Conservation (phyloP, 1,140 invertebrate genomes). For the Sweltsa coloradensis region DNA sequence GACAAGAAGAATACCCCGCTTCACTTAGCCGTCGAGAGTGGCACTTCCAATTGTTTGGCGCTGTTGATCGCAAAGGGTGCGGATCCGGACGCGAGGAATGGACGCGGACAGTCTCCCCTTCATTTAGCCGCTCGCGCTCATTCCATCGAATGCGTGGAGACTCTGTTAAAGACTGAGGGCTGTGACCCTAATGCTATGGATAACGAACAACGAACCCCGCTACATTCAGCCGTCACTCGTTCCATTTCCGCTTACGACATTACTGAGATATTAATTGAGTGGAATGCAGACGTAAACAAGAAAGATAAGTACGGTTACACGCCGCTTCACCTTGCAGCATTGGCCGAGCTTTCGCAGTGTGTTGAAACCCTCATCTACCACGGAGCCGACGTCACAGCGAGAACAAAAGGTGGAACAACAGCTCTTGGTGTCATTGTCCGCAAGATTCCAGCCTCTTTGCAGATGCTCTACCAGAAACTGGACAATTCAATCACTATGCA, state of each 20-base stretch:
- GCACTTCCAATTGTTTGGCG: slow-evolving; percentile 57
- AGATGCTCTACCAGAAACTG: slow-evolving; percentile 60
- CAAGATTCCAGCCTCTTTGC: slow-evolving; percentile 68
- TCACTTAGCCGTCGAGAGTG: slow-evolving; percentile 68
- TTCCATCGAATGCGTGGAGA: slow-evolving; percentile 62
- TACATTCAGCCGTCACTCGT: slow-evolving; percentile 67
- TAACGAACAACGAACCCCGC: slow-evolving; percentile 57
- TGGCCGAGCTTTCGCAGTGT: slow-evolving; percentile 71
- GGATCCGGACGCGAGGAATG: slow-evolving; percentile 53
- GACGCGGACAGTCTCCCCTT: slow-evolving; percentile 61
- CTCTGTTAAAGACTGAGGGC: slow-evolving; percentile 52
- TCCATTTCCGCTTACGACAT: slow-evolving; percentile 60
- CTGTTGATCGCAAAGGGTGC: slow-evolving; percentile 59
- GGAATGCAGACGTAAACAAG: slow-evolving; percentile 70
- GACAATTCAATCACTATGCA: slow-evolving; percentile 65
- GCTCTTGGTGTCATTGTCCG: slow-evolving; percentile 68
- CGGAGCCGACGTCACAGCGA: slow-evolving; percentile 72
- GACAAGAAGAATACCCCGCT: slow-evolving; percentile 60
- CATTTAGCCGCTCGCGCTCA: slow-evolving; percentile 64
- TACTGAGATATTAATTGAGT: slow-evolving; percentile 56
- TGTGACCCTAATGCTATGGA: slow-evolving; percentile 63
- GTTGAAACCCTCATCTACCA: slow-evolving; percentile 70
- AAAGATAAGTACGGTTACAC: slow-evolving; percentile 83
- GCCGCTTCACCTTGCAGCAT: slow-evolving; percentile 72
- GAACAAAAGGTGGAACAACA: slow-evolving; percentile 69